These are phyloP conservation scores for Anoplophora glabripennis DNA, from an alignment of 1,140 invertebrate species.

Conservation along the genomic window DNA sequence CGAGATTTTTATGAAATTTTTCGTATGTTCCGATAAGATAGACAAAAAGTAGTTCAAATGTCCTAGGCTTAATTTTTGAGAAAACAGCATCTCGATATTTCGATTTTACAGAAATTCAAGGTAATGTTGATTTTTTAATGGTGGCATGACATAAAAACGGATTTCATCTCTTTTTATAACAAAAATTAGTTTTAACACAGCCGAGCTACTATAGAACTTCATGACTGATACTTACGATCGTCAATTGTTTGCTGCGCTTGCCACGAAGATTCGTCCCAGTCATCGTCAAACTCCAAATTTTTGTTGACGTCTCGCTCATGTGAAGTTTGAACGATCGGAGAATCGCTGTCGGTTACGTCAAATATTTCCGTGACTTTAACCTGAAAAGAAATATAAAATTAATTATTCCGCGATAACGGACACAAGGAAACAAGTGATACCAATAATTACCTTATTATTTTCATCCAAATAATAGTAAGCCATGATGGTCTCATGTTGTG, in stretches of 20 bases:
- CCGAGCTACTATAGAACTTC: too few species aligned
- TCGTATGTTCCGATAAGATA: too few species aligned
- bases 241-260: neutral
- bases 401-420: neutral
- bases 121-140: too few species aligned
- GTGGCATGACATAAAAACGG: too few species aligned
- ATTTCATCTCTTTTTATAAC: too few species aligned
- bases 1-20: too few species aligned
- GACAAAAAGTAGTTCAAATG: too few species aligned
- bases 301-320: conserved; percentile 51
- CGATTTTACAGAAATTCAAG: too few species aligned
- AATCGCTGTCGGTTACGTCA: conserved; percentile 71
- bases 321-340: conserved; percentile 48
- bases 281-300: conserved; percentile 53
- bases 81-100: too few species aligned
- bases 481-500: conserved; percentile 82
- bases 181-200: too few species aligned
- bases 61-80: too few species aligned
- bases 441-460: conserved; percentile 64
- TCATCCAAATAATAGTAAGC: conserved; percentile 88
- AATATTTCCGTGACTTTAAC: conserved; percentile 85
- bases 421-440: too few species aligned
- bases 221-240: conserved; percentile 5
- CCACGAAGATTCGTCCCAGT: conserved; percentile 51
- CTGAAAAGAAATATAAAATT: conserved; percentile 44